Evolutionary conservation across 2,797 vertebrate species (phyloP), one percentile per base, ranked within the genome.

Genomic region (Melanotaenia boesemani): DNA sequence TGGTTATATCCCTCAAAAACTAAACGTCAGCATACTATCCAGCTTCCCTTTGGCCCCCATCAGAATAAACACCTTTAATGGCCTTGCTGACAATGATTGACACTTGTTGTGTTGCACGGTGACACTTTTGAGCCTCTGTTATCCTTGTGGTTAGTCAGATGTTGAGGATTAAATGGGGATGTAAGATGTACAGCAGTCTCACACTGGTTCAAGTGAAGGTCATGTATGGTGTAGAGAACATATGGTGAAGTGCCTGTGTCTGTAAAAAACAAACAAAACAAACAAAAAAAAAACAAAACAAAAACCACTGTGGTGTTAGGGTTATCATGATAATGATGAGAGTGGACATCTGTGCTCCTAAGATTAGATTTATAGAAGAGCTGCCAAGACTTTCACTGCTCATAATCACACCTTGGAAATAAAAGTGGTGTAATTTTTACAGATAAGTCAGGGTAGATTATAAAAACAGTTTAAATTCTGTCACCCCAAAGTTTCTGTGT

Each of bases 161-260:
- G 60, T 62, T 79, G 56, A 70, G 72, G 67, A 83, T 73, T 72
- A 77, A 74, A 75, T n/a, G 39, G 62, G 13, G 46, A 55, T 83
- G 80, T 77, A 66, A 71, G 65, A 77, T 36, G 60, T 65, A 63
- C 65, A 37, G 44, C 68, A 41, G 66, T 72, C 37, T 75, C 59
- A 30, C 52, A 4, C 54, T 24, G 72, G 77, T 82, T 86, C 61
- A 77, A 63, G 39, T 74, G 59, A 77, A 86, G 82, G 79, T 82
- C 78, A 65, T n/a, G 59, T 37, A 18, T 18, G 13, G 5, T 10
- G 36, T 41, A 24, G 15, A 7, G 36, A 57, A 26, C 59, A 63
- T 60, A 81, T 15, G 9, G 50, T 52, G 26, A 32, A 68, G 44
- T 18, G 63, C 54, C 63, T 59, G 50, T 52, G 48, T 28, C 15